A percentile compares a stretch with the other conserved stretches of the same genome.
phyloP scores from a whole-genome alignment of 2,888 invertebrate species.

The Steinernema carpocapsae region DNA sequence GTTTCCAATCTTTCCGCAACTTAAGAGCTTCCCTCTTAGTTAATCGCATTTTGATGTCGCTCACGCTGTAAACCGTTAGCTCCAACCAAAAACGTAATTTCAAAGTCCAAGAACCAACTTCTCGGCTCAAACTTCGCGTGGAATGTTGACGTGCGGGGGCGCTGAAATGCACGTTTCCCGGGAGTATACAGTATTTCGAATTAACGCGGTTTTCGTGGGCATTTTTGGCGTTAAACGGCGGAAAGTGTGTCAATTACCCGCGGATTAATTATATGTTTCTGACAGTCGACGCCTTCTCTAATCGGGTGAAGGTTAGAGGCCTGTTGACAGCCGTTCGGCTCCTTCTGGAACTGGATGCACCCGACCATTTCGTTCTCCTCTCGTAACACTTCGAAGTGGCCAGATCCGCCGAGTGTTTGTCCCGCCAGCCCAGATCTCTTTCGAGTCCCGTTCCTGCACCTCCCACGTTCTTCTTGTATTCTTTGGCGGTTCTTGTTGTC shows the following conservation, averaged over 20 bases:
- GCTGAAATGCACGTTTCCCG: neutral
- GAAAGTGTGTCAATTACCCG: constrained; percentile 35
- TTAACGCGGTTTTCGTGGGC: constrained; percentile 20
- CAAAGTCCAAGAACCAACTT: too few species aligned
- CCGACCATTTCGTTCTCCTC: too few species aligned
- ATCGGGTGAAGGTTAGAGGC: constrained; percentile 9
- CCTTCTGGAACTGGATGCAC: neutral
- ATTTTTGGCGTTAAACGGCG: constrained; percentile 25
- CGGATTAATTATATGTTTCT: constrained; percentile 33
- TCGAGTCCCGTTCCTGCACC: neutral
- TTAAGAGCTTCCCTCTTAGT: too few species aligned
- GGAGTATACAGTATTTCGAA: neutral
- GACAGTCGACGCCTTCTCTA: constrained; percentile 27
- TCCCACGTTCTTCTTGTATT: neutral
- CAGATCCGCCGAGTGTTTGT: neutral
- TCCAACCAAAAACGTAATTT: too few species aligned
- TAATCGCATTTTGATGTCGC: too few species aligned
- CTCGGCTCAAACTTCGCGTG: too few species aligned
- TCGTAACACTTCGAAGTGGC: neutral
- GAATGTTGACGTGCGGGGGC: too few species aligned
- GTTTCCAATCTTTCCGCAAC: too few species aligned
- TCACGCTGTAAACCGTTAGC: too few species aligned
- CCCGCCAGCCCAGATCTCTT: neutral
- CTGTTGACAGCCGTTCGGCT: neutral
- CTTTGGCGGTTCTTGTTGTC: neutral